Conservation (phyloP, 92 coral and sea anemone genomes). For the Phymanthus crucifer region DNA sequence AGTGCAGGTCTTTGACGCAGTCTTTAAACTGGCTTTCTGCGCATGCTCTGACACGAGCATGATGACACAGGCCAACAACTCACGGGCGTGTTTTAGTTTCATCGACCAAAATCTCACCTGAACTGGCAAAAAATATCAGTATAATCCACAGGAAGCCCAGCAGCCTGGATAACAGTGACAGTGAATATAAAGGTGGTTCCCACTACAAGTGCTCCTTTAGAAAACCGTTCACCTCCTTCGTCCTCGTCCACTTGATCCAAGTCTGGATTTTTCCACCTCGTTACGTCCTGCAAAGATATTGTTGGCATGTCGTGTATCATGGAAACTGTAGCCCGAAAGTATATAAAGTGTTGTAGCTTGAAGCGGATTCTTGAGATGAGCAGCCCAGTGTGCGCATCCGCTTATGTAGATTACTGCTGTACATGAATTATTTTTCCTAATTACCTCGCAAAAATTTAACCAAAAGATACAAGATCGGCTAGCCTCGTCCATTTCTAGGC, state of each 20-base stretch:
- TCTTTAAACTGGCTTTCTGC: too few relatives aligned
- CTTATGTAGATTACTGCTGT: not conserved
- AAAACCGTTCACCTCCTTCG: slow-evolving; percentile 52
- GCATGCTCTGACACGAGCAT: too few relatives aligned
- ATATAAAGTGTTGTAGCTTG: not conserved
- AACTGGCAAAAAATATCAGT: slow-evolving; percentile 94
- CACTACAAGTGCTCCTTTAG: slow-evolving; percentile 73
- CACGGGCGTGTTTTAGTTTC: not conserved
- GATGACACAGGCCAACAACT: not conserved
- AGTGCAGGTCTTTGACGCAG: too few relatives aligned
- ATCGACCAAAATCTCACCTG: slow-evolving; percentile 58
- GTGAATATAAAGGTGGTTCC: slow-evolving; percentile 77
- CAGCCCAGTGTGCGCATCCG: not conserved
- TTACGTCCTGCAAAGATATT: not conserved
- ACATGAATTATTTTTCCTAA: not conserved
- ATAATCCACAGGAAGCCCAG: slow-evolving; percentile 78
- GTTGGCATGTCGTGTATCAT: not conserved
- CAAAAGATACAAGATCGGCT: slow-evolving; percentile 59
- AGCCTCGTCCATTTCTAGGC: slow-evolving; percentile 47
- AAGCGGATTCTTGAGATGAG: too few relatives aligned
- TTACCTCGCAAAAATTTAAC: slow-evolving; percentile 64
- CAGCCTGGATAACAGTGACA: slow-evolving; percentile 76
- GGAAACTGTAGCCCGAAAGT: not conserved
- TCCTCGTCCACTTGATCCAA: slow-evolving; percentile 29
- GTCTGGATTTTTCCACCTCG: slow-evolving; percentile 16